Conservation (phyloP, 2,888 invertebrate species). For the Leptinotarsa tumamoca region DNA sequence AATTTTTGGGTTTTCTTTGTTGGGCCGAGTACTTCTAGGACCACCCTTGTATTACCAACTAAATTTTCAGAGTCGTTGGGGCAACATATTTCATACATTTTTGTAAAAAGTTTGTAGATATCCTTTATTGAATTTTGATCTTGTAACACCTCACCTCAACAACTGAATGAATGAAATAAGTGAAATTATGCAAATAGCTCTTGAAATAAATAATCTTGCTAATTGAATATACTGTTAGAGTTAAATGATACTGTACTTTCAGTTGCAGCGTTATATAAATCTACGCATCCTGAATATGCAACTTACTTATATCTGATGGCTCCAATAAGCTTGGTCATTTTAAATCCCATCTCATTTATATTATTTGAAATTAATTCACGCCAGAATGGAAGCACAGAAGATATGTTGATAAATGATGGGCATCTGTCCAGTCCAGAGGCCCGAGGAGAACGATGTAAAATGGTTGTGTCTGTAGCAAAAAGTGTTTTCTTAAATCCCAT, state of each 20-base stretch:
- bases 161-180: too few relatives aligned
- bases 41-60: too few relatives aligned
- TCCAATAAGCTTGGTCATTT: constrained; percentile 90
- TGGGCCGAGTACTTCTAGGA: too few relatives aligned
- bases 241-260: constrained; percentile 56
- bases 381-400: constrained; percentile 55
- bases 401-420: constrained; percentile 54
- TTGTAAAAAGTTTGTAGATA: too few relatives aligned
- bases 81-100: too few relatives aligned
- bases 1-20: too few relatives aligned
- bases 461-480: constrained; percentile 66
- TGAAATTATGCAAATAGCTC: too few relatives aligned
- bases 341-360: constrained; percentile 92
- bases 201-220: too few relatives aligned
- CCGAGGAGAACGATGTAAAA: constrained; percentile 59
- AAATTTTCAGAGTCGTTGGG: too few relatives aligned
- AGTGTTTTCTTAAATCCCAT: constrained; percentile 90
- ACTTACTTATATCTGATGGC: constrained; percentile 93
- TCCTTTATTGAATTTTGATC: too few relatives aligned
- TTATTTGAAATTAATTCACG: constrained; percentile 82
- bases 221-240: not conserved
- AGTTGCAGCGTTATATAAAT: constrained; percentile 88
- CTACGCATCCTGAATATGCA: constrained; percentile 89
- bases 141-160: too few relatives aligned
- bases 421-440: constrained; percentile 50